phyloP scores from a whole-genome alignment of 2,113 vertebrate species.

The Neofelis nebulosa region DNA sequence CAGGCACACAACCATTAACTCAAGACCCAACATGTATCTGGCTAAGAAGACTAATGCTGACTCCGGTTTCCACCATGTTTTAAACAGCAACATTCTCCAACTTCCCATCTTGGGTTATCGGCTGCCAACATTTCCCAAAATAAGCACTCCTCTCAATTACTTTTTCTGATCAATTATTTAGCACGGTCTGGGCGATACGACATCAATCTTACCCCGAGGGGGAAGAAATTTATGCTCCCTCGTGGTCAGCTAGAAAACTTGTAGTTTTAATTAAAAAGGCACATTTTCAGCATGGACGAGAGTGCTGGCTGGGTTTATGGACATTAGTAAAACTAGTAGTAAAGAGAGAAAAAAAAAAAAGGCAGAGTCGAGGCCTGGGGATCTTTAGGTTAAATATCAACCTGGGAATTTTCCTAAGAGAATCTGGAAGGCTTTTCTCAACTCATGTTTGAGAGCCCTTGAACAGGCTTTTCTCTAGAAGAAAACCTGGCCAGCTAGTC shows the following conservation, averaged over 20 bases:
- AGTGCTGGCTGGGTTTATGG: not conserved
- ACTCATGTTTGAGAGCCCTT: not conserved
- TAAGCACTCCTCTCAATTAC: not conserved
- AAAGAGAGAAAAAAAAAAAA: accelerated
- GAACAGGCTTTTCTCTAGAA: not conserved
- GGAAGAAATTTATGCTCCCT: not conserved
- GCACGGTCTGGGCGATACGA: not conserved
- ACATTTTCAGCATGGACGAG: not conserved
- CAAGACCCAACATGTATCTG: not conserved
- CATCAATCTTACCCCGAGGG: not conserved
- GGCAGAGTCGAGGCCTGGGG: not conserved
- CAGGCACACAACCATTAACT: not conserved
- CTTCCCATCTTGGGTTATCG: not conserved
- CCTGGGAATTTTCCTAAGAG: not conserved
- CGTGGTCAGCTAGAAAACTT: not conserved
- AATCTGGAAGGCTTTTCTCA: not conserved
- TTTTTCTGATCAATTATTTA: constrained; percentile 51
- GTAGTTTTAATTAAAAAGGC: constrained; percentile 14
- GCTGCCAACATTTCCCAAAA: not conserved
- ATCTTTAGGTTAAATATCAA: constrained; percentile 50
- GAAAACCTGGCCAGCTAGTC: not conserved
- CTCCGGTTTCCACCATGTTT: accelerated
- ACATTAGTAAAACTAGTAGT: not conserved
- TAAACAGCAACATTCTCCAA: accelerated
- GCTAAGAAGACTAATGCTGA: accelerated